These are phyloP conservation scores for Drosophila albomicans DNA, from an alignment of 1,140 invertebrate species.

Conservation along the genomic window DNA sequence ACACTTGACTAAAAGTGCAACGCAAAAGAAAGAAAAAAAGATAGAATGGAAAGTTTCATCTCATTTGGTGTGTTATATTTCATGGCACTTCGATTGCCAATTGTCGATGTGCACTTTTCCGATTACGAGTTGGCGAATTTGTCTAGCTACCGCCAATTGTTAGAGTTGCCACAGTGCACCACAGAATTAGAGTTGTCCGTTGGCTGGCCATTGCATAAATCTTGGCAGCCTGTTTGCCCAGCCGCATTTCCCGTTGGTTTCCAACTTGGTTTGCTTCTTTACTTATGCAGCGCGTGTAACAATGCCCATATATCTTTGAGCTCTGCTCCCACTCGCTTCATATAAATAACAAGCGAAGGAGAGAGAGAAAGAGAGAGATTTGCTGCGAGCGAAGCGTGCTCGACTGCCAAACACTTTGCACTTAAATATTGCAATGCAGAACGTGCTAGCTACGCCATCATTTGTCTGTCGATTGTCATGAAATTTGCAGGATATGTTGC, in stretches of 20 bases:
- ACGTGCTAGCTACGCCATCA: not conserved
- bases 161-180: too few relatives aligned
- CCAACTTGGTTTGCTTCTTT: conserved; percentile 7
- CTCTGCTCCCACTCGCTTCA: conserved; percentile 1
- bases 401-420: not conserved
- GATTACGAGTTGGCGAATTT: too few relatives aligned
- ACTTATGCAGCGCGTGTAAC: conserved; percentile 48
- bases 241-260: too few relatives aligned
- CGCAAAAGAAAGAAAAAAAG: not conserved
- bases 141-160: too few relatives aligned
- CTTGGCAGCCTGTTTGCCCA: not conserved
- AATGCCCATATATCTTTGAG: conserved; percentile 60
- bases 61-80: not conserved
- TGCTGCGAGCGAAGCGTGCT: not conserved
- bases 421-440: not conserved
- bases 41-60: not conserved
- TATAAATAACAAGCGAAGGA: conserved; percentile 15
- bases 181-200: not conserved
- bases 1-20: not conserved
- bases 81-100: not conserved
- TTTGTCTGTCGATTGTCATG: not conserved
- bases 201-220: not conserved
- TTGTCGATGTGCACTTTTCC: too few relatives aligned
- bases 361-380: not conserved
- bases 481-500: not conserved